A percentile compares a stretch with the other conserved stretches of the same genome.
Conservation (phyloP, 2,113 vertebrate species). For the Cisticola juncidis region DNA sequence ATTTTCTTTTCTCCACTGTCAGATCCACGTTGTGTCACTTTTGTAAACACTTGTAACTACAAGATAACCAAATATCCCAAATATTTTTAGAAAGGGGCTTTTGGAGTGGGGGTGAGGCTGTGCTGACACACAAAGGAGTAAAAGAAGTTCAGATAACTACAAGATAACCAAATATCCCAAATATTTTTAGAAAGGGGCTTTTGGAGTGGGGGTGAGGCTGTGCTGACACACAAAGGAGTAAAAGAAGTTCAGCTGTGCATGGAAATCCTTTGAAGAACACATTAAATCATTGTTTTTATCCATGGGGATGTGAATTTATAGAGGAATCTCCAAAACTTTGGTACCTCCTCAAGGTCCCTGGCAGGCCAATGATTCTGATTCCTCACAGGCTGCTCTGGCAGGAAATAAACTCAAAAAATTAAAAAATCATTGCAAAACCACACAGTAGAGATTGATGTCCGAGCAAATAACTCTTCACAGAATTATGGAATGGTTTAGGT, state of each 20-base stretch:
- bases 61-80: not conserved
- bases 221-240: fast-evolving
- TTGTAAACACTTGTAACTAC: not conserved
- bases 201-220: not conserved
- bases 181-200: not conserved
- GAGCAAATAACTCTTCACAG: not conserved
- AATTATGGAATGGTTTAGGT: not conserved
- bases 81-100: not conserved
- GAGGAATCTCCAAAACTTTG: not conserved
- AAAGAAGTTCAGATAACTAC: not conserved
- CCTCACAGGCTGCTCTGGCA: not conserved
- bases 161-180: not conserved
- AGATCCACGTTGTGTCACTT: not conserved
- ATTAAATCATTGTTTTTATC: not conserved
- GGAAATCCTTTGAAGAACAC: not conserved
- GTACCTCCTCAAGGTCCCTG: not conserved
- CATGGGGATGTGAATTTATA: not conserved
- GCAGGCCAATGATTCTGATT: not conserved
- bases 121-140: fast-evolving
- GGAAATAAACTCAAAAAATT: not conserved
- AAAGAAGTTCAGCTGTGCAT: not conserved
- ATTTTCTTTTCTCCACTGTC: not conserved
- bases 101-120: not conserved
- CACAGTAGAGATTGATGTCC: fast-evolving
- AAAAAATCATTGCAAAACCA: not conserved